Conservation (phyloP, 2,797 vertebrate species). For the Nothura maculosa region DNA sequence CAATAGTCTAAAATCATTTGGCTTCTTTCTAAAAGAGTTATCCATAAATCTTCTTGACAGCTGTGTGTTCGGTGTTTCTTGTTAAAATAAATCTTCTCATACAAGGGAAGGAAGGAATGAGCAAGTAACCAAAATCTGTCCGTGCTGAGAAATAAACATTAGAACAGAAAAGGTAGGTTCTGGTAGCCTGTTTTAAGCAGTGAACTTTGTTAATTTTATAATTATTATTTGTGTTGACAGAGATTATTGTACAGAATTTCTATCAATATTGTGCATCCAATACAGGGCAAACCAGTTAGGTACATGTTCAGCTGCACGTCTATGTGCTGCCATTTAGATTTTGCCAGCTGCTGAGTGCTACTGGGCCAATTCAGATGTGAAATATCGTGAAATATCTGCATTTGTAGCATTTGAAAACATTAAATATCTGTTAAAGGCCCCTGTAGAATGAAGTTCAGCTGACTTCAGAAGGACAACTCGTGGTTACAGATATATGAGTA, state of each 20-base stretch:
- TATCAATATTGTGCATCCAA: not conserved
- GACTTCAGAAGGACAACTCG: not conserved
- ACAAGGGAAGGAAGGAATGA: not conserved
- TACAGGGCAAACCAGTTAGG: not conserved
- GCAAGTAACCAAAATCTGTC: not conserved
- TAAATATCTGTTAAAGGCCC: not conserved
- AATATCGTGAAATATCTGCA: not conserved
- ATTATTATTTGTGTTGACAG: not conserved
- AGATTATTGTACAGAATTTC: not conserved
- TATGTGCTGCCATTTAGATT: not conserved
- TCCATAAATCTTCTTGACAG: slow-evolving; percentile 55
- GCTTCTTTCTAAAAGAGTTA: slow-evolving; percentile 45
- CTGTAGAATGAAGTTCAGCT: not conserved
- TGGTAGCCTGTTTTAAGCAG: not conserved
- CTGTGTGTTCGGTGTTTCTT: slow-evolving; percentile 28
- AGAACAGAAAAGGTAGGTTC: not conserved
- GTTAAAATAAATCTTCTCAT: slow-evolving; percentile 40
- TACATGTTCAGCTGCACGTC: not conserved
- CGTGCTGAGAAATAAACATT: not conserved
- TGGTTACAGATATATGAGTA: not conserved
- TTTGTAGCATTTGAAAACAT: not conserved
- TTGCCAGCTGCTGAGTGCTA: not conserved
- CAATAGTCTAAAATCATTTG: slow-evolving; percentile 29
- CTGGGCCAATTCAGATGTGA: not conserved
- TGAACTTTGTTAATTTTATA: not conserved